Conservation (phyloP, 2,797 vertebrate genomes). For the Urosaurus nigricauda region DNA sequence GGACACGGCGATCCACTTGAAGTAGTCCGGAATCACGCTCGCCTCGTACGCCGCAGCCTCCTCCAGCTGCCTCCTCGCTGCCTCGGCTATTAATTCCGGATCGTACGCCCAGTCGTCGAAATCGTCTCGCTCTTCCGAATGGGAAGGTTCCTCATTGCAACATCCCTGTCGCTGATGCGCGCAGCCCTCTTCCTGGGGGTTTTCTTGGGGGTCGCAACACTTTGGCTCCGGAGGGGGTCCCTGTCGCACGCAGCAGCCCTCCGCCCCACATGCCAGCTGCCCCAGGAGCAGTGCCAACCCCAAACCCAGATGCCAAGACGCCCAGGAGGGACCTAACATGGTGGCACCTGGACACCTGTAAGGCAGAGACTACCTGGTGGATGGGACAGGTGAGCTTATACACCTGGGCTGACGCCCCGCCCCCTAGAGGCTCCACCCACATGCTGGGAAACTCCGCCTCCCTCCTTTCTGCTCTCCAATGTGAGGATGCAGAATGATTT, state of each 20-base stretch:
- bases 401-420: background rate
- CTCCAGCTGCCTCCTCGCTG: accelerated
- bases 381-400: background rate
- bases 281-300: background rate
- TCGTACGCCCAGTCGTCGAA: accelerated
- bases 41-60: background rate
- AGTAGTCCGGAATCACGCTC: accelerated
- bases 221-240: background rate
- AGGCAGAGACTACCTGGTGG: background rate
- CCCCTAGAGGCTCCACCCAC: background rate
- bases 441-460: background rate
- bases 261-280: background rate
- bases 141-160: background rate
- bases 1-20: background rate
- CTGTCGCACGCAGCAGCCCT: background rate
- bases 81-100: accelerated
- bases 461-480: too few relatives aligned
- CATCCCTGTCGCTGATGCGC: background rate
- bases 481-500: too few relatives aligned
- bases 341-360: background rate
- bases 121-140: background rate
- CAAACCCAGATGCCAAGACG: background rate
- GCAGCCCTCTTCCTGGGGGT: too few relatives aligned
- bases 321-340: background rate
- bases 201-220: too few relatives aligned